These are phyloP conservation scores for Catamblyrhynchus diadema DNA, from an alignment of 2,797 vertebrate species.

Conservation along the genomic window DNA sequence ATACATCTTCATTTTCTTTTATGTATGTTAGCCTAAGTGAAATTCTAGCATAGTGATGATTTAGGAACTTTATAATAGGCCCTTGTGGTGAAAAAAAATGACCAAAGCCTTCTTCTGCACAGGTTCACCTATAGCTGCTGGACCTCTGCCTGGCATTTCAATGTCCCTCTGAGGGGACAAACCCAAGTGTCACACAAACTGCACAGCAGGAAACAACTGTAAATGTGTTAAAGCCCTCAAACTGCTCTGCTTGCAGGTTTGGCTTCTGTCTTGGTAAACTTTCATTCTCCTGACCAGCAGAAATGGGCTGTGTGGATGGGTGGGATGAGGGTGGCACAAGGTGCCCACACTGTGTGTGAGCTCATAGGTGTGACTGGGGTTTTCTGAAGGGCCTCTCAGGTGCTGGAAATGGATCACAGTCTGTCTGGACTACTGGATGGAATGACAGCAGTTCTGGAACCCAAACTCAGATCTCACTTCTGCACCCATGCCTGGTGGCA, in stretches of 20 bases:
- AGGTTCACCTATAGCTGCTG: background rate
- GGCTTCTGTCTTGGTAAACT: background rate
- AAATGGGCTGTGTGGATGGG: background rate
- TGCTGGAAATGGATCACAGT: background rate
- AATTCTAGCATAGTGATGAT: background rate
- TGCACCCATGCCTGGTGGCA: background rate
- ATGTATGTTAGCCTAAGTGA: background rate
- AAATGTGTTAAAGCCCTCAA: background rate
- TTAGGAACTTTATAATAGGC: background rate
- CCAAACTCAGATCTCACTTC: background rate
- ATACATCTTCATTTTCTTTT: background rate
- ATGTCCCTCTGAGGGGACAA: background rate
- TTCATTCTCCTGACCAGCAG: background rate
- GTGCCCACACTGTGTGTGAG: background rate
- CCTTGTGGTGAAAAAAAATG: background rate
- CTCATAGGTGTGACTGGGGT: fast-evolving
- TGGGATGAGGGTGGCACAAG: background rate
- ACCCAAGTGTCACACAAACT: background rate
- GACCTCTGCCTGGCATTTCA: background rate
- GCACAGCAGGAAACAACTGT: background rate
- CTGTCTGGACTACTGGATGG: fast-evolving
- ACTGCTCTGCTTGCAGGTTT: background rate
- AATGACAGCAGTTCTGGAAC: background rate
- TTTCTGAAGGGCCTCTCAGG: background rate
- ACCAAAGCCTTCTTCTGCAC: background rate